A percentile compares a stretch with the other conserved stretches of the same genome.
These are phyloP conservation scores for Lithobates pipiens DNA, from an alignment of 2,797 vertebrate genomes.

Conservation along the genomic window DNA sequence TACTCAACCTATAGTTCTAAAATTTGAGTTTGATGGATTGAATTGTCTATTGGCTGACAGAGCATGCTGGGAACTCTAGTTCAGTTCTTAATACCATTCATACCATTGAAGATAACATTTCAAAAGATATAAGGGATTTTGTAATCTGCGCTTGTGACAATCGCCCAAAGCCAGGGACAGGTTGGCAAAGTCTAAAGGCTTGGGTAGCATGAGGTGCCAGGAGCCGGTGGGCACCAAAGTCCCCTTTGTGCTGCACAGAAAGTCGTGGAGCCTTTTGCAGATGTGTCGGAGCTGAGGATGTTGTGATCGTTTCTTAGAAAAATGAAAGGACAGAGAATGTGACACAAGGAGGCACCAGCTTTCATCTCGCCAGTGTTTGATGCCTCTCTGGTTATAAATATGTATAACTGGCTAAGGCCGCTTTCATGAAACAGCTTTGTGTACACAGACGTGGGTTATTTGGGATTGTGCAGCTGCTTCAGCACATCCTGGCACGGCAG, in stretches of 20 bases:
- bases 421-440: neutral
- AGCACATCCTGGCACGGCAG: neutral
- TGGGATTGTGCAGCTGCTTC: neutral
- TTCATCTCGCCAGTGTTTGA: conserved; percentile 25
- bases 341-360: neutral
- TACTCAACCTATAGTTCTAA: too few relatives aligned
- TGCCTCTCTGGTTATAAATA: conserved; percentile 21
- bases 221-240: neutral
- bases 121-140: too few relatives aligned
- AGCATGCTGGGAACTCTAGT: too few relatives aligned
- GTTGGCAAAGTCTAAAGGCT: neutral
- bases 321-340: neutral
- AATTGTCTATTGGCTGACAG: too few relatives aligned
- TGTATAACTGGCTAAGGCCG: neutral
- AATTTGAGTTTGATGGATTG: too few relatives aligned
- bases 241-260: neutral
- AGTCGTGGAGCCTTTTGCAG: neutral
- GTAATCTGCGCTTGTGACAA: too few relatives aligned
- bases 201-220: neutral
- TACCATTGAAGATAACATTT: too few relatives aligned
- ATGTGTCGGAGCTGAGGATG: neutral
- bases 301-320: neutral
- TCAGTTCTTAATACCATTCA: too few relatives aligned
- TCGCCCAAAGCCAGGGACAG: neutral
- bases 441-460: neutral